Conservation (phyloP, 2,113 vertebrate species). For the Serinus canaria region DNA sequence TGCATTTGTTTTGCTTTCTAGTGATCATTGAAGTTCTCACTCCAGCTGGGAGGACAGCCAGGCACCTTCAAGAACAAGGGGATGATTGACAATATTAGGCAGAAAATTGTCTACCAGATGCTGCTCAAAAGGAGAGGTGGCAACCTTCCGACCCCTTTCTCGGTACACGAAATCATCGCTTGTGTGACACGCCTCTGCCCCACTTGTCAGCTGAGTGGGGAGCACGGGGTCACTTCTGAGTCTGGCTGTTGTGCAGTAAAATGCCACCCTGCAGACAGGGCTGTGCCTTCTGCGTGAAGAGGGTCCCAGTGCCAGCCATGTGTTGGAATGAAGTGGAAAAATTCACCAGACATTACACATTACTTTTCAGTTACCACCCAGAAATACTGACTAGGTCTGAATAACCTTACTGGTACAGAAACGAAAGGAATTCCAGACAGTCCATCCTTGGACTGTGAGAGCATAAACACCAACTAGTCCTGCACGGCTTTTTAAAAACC, state of each 20-base stretch:
- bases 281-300: neutral
- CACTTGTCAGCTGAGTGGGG: neutral
- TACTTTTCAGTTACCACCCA: neutral
- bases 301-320: neutral
- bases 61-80: conserved; percentile 52
- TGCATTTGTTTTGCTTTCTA: conserved; percentile 54
- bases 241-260: neutral
- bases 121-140: conserved; percentile 52
- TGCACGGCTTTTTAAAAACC: fast-evolving
- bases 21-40: conserved; percentile 47
- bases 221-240: neutral
- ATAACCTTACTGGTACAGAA: neutral
- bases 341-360: neutral
- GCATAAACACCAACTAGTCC: neutral
- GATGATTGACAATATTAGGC: conserved; percentile 62
- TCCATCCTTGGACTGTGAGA: neutral
- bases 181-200: conserved; percentile 16
- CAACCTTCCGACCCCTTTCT: conserved; percentile 31
- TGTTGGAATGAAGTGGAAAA: neutral
- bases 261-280: conserved; percentile 11
- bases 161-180: neutral
- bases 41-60: conserved; percentile 63
- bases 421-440: neutral
- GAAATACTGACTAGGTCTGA: neutral
- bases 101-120: conserved; percentile 61